These are phyloP conservation scores for Xenentodon cancila DNA, from an alignment of 2,797 vertebrate genomes.

Conservation along the genomic window DNA sequence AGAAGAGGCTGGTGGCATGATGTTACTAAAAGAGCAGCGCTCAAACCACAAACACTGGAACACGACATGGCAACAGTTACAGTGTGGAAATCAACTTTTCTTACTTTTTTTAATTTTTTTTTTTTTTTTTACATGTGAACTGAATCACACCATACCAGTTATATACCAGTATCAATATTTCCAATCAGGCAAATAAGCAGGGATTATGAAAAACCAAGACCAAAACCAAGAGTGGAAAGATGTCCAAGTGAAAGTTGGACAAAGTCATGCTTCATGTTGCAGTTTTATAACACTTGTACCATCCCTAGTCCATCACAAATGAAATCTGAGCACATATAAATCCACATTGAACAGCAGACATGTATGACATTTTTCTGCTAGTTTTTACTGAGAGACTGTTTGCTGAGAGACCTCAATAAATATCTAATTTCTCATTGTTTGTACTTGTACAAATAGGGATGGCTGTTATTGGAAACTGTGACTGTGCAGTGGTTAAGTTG, in stretches of 20 bases:
- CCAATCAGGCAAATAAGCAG: too few species aligned
- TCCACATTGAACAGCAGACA: neutral
- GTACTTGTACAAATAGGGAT: slow-evolving; percentile 2
- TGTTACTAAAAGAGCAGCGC: too few species aligned
- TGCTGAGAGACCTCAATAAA: slow-evolving; percentile 17
- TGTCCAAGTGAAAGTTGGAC: neutral
- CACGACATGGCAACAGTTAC: too few species aligned
- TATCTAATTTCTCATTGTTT: slow-evolving; percentile 28
- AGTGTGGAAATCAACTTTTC: too few species aligned
- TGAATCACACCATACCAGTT: too few species aligned
- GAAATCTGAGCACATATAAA: neutral
- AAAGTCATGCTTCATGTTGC: neutral
- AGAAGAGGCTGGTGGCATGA: too few species aligned
- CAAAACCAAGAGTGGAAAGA: too few species aligned
- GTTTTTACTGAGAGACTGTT: neutral
- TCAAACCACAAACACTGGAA: too few species aligned
- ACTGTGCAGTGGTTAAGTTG: neutral
- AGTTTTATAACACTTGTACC: neutral
- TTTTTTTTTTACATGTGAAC: too few species aligned
- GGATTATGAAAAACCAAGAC: too few species aligned
- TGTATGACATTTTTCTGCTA: neutral
- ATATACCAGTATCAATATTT: too few species aligned
- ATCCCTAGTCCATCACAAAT: neutral
- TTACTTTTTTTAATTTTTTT: too few species aligned
- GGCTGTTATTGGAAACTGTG: neutral